Evolutionary conservation across 2,888 invertebrate genomes (phyloP).

Genomic region (Escarpia spicata): DNA sequence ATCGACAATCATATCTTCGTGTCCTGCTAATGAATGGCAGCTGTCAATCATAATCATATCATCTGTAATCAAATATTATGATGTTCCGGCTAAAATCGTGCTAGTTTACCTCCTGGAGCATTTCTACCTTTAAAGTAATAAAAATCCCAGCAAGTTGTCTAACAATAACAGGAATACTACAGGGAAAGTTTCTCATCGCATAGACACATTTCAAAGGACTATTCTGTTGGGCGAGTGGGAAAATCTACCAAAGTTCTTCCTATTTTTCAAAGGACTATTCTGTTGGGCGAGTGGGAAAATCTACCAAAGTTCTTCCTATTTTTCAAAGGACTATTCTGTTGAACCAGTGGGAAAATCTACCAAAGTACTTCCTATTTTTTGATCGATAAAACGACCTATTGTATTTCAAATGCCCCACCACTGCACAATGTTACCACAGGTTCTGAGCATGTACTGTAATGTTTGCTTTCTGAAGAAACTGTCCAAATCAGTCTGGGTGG

Average conservation of each 20-base stretch:
- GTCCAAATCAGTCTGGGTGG: not conserved
- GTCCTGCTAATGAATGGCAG: not conserved
- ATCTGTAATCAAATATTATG: not conserved
- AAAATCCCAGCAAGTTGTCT: not conserved
- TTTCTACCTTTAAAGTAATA: not conserved
- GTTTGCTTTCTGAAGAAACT: not conserved
- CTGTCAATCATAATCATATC: conserved; percentile 3
- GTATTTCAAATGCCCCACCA: not conserved
- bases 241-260: not conserved
- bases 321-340: not conserved
- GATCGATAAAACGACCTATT: not conserved
- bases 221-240: not conserved
- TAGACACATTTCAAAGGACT: not conserved
- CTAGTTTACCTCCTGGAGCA: not conserved
- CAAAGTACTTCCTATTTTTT: no score
- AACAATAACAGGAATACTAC: not conserved
- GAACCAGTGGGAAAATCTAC: no score
- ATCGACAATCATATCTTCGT: not conserved
- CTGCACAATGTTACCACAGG: not conserved
- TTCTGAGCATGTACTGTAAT: not conserved
- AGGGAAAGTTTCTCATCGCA: not conserved
- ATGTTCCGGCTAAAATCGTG: not conserved
- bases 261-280: not conserved
- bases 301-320: no score
- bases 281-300: no score